Percentiles rank a stretch among this genome's conserved stretches.
Evolutionary conservation across 2,797 vertebrate genomes (phyloP).

Genomic region (Hoplostethus atlanticus): DNA sequence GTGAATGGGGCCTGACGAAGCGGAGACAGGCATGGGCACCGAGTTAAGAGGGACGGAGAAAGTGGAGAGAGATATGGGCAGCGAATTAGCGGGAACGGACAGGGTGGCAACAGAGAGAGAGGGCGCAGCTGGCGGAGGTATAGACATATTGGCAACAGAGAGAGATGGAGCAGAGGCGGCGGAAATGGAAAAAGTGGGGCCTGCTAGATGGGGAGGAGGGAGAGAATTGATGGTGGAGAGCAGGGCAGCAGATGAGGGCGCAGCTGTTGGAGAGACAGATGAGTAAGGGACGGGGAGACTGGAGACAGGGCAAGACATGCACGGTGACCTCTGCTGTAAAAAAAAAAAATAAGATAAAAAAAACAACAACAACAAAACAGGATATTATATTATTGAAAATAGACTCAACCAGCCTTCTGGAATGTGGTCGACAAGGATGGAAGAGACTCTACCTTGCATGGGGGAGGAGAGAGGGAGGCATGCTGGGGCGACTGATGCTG

Average conservation of each 20-base stretch:
- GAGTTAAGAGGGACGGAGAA: conserved; percentile 45
- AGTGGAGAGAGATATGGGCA: conserved; percentile 20
- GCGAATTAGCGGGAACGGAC: conserved; percentile 51
- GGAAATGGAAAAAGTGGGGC: conserved; percentile 28
- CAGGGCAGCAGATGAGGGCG: conserved; percentile 34
- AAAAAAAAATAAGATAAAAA: conserved; percentile 6
- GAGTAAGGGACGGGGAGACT: conserved; percentile 40
- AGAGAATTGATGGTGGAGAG: conserved; percentile 53
- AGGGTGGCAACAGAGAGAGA: conserved; percentile 42
- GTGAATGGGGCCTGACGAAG: conserved; percentile 29
- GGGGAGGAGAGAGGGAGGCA: conserved; percentile 75
- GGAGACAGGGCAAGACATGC: conserved; percentile 48
- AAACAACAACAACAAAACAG: background rate
- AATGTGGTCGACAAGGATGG: background rate
- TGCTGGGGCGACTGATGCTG: conserved; percentile 38
- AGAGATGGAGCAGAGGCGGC: conserved; percentile 28
- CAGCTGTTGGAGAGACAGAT: conserved; percentile 38
- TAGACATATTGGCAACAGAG: conserved; percentile 27
- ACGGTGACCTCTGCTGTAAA: conserved; percentile 74
- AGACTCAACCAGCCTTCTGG: background rate
- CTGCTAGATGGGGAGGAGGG: conserved; percentile 37
- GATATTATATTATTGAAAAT: conserved; percentile 10
- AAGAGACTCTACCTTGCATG: conserved; percentile 78
- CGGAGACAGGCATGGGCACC: conserved; percentile 26
- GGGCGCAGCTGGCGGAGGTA: conserved; percentile 37